Evolutionary conservation across 2,888 invertebrate genomes (phyloP).

Genomic region (Ecliptopera silaceata): DNA sequence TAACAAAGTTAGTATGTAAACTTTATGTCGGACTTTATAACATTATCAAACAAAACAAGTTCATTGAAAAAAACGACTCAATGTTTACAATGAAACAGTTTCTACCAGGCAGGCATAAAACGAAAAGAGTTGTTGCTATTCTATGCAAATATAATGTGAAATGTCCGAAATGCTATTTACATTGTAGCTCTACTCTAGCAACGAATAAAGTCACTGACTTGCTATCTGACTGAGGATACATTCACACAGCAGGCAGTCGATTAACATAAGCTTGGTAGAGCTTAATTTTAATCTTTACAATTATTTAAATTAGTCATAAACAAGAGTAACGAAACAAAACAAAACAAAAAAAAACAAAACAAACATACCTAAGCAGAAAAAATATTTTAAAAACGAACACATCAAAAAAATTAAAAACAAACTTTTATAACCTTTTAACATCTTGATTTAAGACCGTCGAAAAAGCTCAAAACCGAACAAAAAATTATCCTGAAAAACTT

Average conservation of each 20-base stretch:
- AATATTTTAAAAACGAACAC: no score
- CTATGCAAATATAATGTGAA: conserved; percentile 26
- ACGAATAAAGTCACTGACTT: conserved; percentile 48
- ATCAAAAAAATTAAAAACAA: no score
- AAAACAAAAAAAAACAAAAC: no score
- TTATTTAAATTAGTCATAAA: no score
- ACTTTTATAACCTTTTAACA: no score
- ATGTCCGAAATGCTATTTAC: conserved; percentile 17
- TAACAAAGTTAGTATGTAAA: no score
- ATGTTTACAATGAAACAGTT: conserved; percentile 26
- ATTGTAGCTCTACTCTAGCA: conserved; percentile 2
- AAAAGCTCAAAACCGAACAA: no score
- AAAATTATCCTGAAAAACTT: no score
- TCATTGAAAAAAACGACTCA: neutral
- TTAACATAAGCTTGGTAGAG: neutral
- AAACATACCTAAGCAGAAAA: no score
- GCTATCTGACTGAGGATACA: conserved; percentile 41
- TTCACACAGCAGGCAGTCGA: conserved; percentile 1
- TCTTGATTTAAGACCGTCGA: no score
- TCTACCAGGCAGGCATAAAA: conserved; percentile 34
- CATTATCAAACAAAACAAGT: neutral
- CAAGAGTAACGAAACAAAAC: no score
- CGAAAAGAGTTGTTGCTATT: conserved; percentile 20
- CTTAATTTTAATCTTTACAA: no score
- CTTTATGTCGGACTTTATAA: neutral